Evolutionary conservation across 2,113 vertebrate genomes (phyloP), one percentile per base, ranked within the genome.

Genomic region (Tupaia tana): DNA sequence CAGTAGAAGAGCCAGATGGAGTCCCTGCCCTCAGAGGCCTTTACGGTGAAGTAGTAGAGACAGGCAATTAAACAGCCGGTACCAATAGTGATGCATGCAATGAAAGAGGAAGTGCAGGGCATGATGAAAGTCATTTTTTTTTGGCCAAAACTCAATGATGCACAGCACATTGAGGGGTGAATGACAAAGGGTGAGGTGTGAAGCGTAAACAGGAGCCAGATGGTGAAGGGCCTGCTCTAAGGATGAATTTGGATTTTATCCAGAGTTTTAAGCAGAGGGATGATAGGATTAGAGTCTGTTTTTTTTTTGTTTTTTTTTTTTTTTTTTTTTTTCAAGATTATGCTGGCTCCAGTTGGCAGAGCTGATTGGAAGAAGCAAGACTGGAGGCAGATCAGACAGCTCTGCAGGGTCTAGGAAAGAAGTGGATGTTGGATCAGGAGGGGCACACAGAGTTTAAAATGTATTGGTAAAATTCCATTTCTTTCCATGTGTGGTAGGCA

Each of bases 241-340:
- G 54, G 71, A 73, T 79, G 18, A 77, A 52, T 86, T 77, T 86
- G 34, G 31, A 43, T 73, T 86, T 86, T 82, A 91, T 31, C 11
- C 29, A 89, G 19, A 64, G 25, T 88, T 90, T 88, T 91, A 85
- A 82, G 20, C 10, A 67, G 52, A 93, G 66, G 66, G 89, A 86
- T 20, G 1, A 73, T 69, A 25, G n/a, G 71, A 73, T 67, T 91
- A 12, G 8, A 52, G 64, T 93, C 92, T 70, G 89, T 43, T 54
- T 83, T 96, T 83, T 96, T 89, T 67, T 70, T 91, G 56, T 54
- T 83, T 96, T 83, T 96, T 89, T 67, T 70, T 91, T 43, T 54
- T 83, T 96, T 70, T 91, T 43, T 54, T 83, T 96, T 83, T 96
- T 89, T 67, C 56, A 71, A 67, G 52, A 70, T 64, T 43, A 59